Conservation (phyloP, 2,797 vertebrate species). For the Eremophila alpestris region DNA sequence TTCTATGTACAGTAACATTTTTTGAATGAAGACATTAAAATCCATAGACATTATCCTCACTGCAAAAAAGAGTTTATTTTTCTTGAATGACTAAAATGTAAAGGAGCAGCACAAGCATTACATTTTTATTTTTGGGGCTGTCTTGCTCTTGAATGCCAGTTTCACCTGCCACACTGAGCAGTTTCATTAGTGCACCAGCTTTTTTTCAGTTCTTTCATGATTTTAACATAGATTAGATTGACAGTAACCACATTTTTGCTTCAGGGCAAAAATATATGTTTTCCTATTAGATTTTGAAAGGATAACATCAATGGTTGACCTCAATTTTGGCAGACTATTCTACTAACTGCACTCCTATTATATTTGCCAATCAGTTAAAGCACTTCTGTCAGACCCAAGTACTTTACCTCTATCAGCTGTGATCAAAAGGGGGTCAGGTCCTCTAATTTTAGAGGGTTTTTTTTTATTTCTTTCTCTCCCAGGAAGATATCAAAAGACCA, state of each 20-base stretch:
- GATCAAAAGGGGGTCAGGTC: conserved; percentile 33
- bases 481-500: background rate
- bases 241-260: conserved; percentile 20
- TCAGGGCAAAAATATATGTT: conserved; percentile 13
- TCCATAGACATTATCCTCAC: background rate
- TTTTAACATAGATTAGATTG: conserved; percentile 44
- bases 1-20: background rate
- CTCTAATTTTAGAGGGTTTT: background rate
- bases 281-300: conserved; percentile 34
- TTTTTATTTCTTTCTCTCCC: background rate
- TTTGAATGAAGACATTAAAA: background rate
- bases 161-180: background rate
- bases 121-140: background rate
- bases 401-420: conserved; percentile 47
- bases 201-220: background rate
- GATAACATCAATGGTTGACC: conserved; percentile 43
- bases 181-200: background rate
- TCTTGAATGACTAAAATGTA: background rate
- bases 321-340: conserved; percentile 43
- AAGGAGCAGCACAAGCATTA: background rate
- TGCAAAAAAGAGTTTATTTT: background rate
- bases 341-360: conserved; percentile 31
- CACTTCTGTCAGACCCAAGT: conserved; percentile 25
- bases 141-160: background rate
- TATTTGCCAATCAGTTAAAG: conserved; percentile 52